Conservation (phyloP, 2,113 vertebrate species). For the Hirundichthys speculiger region DNA sequence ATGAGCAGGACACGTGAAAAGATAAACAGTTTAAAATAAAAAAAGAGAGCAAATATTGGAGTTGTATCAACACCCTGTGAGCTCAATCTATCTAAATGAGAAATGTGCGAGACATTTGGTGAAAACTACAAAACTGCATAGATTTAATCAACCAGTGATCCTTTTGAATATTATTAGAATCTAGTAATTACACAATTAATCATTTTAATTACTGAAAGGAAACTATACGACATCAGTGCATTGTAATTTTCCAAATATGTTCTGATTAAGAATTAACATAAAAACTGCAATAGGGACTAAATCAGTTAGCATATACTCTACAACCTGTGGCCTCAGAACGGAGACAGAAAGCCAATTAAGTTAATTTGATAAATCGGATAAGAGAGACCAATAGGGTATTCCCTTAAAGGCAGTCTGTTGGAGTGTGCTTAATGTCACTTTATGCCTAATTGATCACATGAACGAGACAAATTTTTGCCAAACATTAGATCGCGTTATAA, state of each 20-base stretch:
- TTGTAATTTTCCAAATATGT: neutral
- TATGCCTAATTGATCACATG: neutral
- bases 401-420: neutral
- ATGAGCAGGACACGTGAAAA: neutral
- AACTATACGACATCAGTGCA: constrained; percentile 6
- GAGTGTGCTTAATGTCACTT: constrained; percentile 5
- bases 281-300: constrained; percentile 10
- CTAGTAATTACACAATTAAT: constrained; percentile 46
- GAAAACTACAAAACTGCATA: neutral
- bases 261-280: constrained; percentile 20
- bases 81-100: constrained; percentile 6
- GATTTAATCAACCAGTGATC: neutral
- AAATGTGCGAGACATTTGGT: constrained; percentile 3
- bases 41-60: constrained; percentile 4
- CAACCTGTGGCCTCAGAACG: constrained; percentile 75
- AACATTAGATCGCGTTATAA: constrained; percentile 63
- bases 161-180: constrained; percentile 1
- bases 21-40: constrained; percentile 9
- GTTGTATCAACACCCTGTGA: neutral
- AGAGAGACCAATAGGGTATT: neutral
- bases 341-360: constrained; percentile 15
- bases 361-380: neutral
- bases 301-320: constrained; percentile 22
- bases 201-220: neutral
- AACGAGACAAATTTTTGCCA: constrained; percentile 4